Evolutionary conservation across 2,888 invertebrate species (phyloP).

Genomic region (Endotricha flammealis): DNA sequence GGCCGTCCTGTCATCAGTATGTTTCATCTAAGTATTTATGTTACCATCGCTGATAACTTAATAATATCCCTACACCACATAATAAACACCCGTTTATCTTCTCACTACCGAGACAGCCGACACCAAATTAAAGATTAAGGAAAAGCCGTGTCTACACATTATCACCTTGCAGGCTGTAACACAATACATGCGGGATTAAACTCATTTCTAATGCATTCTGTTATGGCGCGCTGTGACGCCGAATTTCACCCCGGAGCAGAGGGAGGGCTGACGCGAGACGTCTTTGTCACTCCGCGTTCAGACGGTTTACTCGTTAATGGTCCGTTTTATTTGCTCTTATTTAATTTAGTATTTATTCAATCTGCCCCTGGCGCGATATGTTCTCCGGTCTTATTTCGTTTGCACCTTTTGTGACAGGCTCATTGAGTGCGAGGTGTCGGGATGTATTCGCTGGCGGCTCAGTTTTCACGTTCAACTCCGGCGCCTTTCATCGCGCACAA

Average conservation of each 20-base stretch:
- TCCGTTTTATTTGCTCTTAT: conserved; percentile 74
- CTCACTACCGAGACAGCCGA: conserved; percentile 6
- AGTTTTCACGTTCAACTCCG: conserved; percentile 69
- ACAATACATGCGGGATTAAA: conserved; percentile 32
- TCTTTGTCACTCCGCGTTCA: conserved; percentile 59
- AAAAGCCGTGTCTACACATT: conserved; percentile 10
- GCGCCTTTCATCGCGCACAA: conserved; percentile 75
- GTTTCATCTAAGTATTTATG: too few species aligned
- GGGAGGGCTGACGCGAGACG: conserved; percentile 26
- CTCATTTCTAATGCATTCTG: conserved; percentile 48
- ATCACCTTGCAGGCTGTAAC: conserved; percentile 14
- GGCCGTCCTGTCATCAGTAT: too few species aligned
- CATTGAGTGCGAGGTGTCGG: conserved; percentile 76
- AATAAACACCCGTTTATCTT: too few species aligned
- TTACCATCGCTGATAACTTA: too few species aligned
- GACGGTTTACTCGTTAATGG: conserved; percentile 68
- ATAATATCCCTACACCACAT: too few species aligned
- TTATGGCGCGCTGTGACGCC: conserved; percentile 40
- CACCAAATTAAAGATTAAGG: conserved; percentile 10
- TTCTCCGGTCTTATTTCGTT: conserved; percentile 62
- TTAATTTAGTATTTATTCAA: conserved; percentile 79
- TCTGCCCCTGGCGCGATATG: conserved; percentile 66
- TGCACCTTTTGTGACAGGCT: conserved; percentile 76
- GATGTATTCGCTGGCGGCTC: conserved; percentile 71
- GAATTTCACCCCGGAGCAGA: conserved; percentile 36